Base-by-base conservation (phyloP, 2,888 invertebrate genomes). In the Drosophila formosana region DNA sequence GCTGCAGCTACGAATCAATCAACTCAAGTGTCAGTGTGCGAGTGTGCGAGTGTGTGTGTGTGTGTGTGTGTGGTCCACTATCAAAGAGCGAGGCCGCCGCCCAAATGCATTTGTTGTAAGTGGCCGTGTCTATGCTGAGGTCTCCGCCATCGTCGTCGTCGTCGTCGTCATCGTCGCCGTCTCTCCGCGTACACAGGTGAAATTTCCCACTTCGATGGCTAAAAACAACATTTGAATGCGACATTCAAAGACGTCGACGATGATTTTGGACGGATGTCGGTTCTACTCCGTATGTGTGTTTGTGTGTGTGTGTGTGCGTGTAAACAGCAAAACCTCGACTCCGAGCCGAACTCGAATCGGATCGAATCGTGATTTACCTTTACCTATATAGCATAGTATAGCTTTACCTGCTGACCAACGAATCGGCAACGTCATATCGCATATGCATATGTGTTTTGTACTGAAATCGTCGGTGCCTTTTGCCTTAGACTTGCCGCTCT, bases 211-310 rank as follows among this genome's bases (percentile, higher is more conserved):
- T 88, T 84, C 69, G 82, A 72, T 66, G 80, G 80, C 72, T 88
- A 87, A 87, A 86, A 88, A 87, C 87, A 85, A 87, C 85, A 86
- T 86, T 87, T 80, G 76, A 86, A 86, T 86, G 84, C 86, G 88
- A 83, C 88, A 88, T 80, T 83, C 82, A 73, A 70, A 79, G 82
- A 67, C 78, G 72, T 66, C 74, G 74, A 77, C 56, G 46, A 55
- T 61, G 57, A 51, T 56, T 53, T 72, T 64, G 41, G 61, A 60
- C 86, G 83, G 88, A 85, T 88, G 82, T 85, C 66, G 78, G 53
- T 18, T 18, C 18, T 18, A 18, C 49, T 68, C 61, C 18, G 18
- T 60, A 25, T 72, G 45, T 46, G 52, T 79, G 75, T 79, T n/a
- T 72, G 67, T 70, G 61, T 81, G 75, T 72, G 49, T 32, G 45